Base-by-base conservation (phyloP, 2,113 vertebrate species). In the Spea bombifrons region DNA sequence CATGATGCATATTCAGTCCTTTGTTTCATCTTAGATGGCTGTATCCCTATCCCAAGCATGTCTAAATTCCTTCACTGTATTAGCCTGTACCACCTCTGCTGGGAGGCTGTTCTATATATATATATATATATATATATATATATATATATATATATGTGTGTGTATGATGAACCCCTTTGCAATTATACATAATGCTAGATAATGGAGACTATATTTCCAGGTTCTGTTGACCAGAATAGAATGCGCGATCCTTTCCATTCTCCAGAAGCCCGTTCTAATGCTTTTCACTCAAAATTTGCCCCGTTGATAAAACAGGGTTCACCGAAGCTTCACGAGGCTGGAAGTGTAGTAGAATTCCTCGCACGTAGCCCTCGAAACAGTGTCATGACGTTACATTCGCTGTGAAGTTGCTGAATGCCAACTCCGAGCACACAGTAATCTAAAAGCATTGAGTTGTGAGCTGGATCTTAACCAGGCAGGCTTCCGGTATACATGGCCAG, bases 211-310 rank as follows among this genome's bases (percentile, higher is more conserved):
- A 30, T 30, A 30, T 30, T 30, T 30, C 30, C 30, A 30, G 30
- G 30, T 30, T 30, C 30, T 30, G 30, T 30, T 30, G 30, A 30
- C 30, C 30, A 30, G 30, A 53, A 53, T 10, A 53, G 50, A 53
- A 53, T 53, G 30, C 2, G 30, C 30, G 30, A 30, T 2, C 63
- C 64, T 74, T 65, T 75, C 61, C 50, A 12, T 66, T 30, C 61
- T 61, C 55, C 47, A 43, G 65, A 59, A 57, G 43, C 53, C 65
- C 2, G 12, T 59, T 8, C 67, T 49, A 76, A 76, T 67, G 9
- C 13, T 43, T 76, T 68, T 52, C 30, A 45, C 65, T 57, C 5
- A 17, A 55, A 68, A 45, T 55, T 44, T 67, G 30, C 55, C 46
- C 7, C 4, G 8, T 13, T 48, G 52, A 76, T 66, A 76, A 55